A percentile compares a stretch with the other conserved stretches of the same genome.
These are phyloP conservation scores for Nomada hirtipes DNA, from an alignment of 2,888 invertebrate species.

Conservation along the genomic window DNA sequence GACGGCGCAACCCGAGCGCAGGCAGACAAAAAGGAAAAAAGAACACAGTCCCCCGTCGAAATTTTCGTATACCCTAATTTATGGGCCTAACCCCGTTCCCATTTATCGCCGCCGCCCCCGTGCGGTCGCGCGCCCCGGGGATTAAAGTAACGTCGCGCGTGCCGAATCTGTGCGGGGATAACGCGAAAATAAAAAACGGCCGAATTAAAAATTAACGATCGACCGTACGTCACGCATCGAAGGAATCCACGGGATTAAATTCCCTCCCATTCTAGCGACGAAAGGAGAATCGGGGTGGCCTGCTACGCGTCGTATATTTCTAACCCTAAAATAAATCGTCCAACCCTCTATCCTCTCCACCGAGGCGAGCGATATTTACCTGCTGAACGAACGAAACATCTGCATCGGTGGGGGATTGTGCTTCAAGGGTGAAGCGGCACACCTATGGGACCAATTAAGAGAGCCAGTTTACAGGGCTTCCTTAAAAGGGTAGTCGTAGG, in stretches of 20 bases:
- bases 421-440: neutral
- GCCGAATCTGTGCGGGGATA: slow-evolving; percentile 62
- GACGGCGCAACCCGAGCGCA: slow-evolving; percentile 24
- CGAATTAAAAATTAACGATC: slow-evolving; percentile 72
- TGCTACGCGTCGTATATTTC: neutral
- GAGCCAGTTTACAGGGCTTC: slow-evolving; percentile 37
- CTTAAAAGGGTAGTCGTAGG: slow-evolving; percentile 44
- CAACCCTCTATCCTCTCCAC: slow-evolving; percentile 7
- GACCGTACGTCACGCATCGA: slow-evolving; percentile 64
- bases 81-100: slow-evolving; percentile 59
- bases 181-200: slow-evolving; percentile 45
- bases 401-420: slow-evolving; percentile 1
- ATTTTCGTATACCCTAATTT: slow-evolving; percentile 68
- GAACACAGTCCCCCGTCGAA: slow-evolving; percentile 47
- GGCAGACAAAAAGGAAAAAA: slow-evolving; percentile 25
- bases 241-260: slow-evolving; percentile 63
- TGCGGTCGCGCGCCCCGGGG: slow-evolving; percentile 37
- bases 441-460: slow-evolving; percentile 48
- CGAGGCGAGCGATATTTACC: slow-evolving; percentile 14
- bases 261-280: slow-evolving; percentile 29
- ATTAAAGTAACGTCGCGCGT: slow-evolving; percentile 70
- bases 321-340: slow-evolving; percentile 24
- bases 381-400: slow-evolving; percentile 38
- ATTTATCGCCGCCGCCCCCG: slow-evolving; percentile 50
- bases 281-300: slow-evolving; percentile 3